Evolutionary conservation across 35 echinoderm and acorn worm species (phyloP), one percentile per base, ranked within the genome.

Genomic region (Heliocidaris tuberculata): DNA sequence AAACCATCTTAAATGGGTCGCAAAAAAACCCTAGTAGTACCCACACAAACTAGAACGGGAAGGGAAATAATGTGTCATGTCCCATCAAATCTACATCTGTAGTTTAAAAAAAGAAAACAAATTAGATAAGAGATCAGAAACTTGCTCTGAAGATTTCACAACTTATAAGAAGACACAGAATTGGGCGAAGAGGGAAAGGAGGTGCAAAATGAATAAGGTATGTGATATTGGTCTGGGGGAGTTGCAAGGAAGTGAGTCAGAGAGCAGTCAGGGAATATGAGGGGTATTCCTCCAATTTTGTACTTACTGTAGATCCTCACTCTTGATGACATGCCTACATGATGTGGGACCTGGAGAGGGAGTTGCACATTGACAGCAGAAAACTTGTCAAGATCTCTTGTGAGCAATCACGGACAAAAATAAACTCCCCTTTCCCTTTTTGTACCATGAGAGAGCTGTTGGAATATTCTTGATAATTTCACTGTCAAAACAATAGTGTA

Each of bases 211-310:
- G 60, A 70, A 70, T 70, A 27, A 70, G 60, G 4, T 70, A 70
- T 70, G 60, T 70, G 15, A 70, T 16, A 70, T 5, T 27, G 24
- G 15, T 70, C 60, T 70, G 60, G 24, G 60, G 60, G 60, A 70
- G 60, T 70, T 21, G 7, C 7, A 70, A 88, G 86, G 86, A 88
- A 88, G 17, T 88, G 86, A 88, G 86, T 88, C 86, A 88, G 86
- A 88, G 47, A 88, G 16, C 86, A 35, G 30, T 27, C 86, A 35
- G 86, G 86, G 86, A 88, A 35, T 88, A 7, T 11, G 7, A 88
- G 47, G 86, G 86, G 86, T 48, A 88, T 88, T 70, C 60, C 60
- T 70, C 60, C 19, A 70, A 70, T 70, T 70, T 70, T 21, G 7
- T 70, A 21, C 60, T 70, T 70, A 70, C 17, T 70, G 27, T 16